Evolutionary conservation across 2,888 invertebrate genomes (phyloP), one percentile per base, ranked within the genome.

Genomic region (Eupithecia pulchellata): DNA sequence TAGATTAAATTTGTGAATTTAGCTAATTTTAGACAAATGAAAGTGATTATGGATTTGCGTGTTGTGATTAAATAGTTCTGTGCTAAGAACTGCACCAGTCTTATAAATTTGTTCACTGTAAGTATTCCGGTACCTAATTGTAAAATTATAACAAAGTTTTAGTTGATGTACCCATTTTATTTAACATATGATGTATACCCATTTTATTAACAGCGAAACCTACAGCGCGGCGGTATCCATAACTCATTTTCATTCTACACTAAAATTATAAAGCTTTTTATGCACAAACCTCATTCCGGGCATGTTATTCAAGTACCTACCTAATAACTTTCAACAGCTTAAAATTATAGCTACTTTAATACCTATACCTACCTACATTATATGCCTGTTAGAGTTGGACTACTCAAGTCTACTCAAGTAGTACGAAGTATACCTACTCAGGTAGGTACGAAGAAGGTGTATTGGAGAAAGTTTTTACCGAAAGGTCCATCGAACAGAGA

Each of bases 1-100:
- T 69, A 72, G 61, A n/a, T 67, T 60, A 69, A 64, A 62, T n/a
- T 67, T 64, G 61, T 52, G 30, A 60, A 20, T 64, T 47, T 66
- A 57, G 55, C n/a, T 67, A 60, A 34, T 62, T n/a, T 62, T 62
- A 63, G 60, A 52, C 36, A 30, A 65, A 69, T 68, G 30, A 60
- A 9, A 71, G 71, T 73, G 69, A 73, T 39, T 60, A 52, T 47
- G 64, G 57, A 74, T 55, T 66, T 64, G 55, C 66, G 68, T 65
- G 74, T 68, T 71, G 74, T 74, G 68, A 69, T 20, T 69, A 66
- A 69, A 34, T 69, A 64, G 32, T 42, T 58, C 27, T 64, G 73
- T 68, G 65, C 63, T 70, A 68, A 36, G 34, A 58, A 60, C 39
- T 30, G 20, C 36, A n/a, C 5, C n/a, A 29, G 55, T 1, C 4